Percentiles rank a stretch among this genome's conserved stretches.
These are phyloP conservation scores for Platyura marginata DNA, from an alignment of 1,140 invertebrate genomes.

Conservation along the genomic window DNA sequence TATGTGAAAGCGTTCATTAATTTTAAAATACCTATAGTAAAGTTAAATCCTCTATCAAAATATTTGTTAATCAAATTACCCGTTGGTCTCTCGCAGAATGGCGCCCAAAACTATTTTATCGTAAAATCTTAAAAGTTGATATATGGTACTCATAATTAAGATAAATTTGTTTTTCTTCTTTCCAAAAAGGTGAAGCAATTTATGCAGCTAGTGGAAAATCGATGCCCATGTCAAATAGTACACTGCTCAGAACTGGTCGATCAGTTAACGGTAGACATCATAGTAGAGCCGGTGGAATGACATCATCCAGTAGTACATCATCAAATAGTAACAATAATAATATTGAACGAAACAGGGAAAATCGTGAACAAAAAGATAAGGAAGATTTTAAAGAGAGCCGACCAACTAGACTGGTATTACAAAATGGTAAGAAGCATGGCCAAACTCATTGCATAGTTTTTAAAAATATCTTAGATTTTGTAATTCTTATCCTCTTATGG, in stretches of 20 bases:
- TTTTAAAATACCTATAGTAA: too few relatives aligned
- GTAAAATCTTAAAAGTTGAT: too few relatives aligned
- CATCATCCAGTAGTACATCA: slow-evolving; percentile 30
- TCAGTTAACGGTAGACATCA: slow-evolving; percentile 8
- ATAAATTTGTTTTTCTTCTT: background rate
- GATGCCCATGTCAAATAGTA: background rate
- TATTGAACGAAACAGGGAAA: background rate
- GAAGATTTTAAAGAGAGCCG: background rate
- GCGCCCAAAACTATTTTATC: too few relatives aligned
- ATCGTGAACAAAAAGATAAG: background rate
- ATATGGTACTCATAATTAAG: too few relatives aligned
- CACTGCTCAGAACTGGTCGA: slow-evolving; percentile 1
- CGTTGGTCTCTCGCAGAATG: too few relatives aligned
- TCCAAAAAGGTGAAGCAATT: background rate
- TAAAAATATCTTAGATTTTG: too few relatives aligned
- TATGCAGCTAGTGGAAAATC: background rate
- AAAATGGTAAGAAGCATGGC: slow-evolving; percentile 2
- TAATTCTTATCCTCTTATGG: too few relatives aligned
- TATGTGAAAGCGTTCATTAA: too few relatives aligned
- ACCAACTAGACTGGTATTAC: background rate
- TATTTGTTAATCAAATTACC: too few relatives aligned
- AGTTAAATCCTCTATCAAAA: too few relatives aligned
- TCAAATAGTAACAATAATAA: slow-evolving; percentile 19
- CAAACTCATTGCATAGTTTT: too few relatives aligned
- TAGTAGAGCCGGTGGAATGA: slow-evolving; percentile 26